Conservation (phyloP, 2,113 vertebrate species). For the Colossoma macropomum region DNA sequence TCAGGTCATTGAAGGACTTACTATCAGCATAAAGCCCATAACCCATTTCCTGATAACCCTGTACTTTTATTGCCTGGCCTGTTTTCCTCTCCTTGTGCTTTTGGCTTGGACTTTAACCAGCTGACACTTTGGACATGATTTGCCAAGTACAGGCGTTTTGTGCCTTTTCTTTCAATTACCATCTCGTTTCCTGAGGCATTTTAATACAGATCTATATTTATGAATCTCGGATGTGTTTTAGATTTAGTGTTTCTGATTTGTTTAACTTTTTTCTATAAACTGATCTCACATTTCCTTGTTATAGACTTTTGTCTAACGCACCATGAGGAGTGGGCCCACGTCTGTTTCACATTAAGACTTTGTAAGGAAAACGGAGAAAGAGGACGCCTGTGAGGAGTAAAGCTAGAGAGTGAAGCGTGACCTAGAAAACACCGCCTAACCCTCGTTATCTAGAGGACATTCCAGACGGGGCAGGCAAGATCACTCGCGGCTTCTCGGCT, state of each 20-base stretch:
- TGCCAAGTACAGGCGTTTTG: slow-evolving; percentile 8
- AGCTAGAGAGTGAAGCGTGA: slow-evolving; percentile 34
- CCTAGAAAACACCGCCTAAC: slow-evolving; percentile 48
- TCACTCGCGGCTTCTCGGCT: slow-evolving; percentile 30
- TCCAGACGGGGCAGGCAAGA: slow-evolving; percentile 42
- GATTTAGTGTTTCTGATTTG: neutral
- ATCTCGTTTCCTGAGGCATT: slow-evolving; percentile 10
- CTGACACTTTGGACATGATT: neutral
- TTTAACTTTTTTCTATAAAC: neutral
- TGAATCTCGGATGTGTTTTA: slow-evolving; percentile 32
- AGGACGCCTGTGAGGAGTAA: slow-evolving; percentile 27
- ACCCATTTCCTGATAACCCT: slow-evolving; percentile 12
- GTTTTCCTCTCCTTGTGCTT: slow-evolving; percentile 4
- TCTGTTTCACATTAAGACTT: slow-evolving; percentile 53
- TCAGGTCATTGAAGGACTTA: neutral
- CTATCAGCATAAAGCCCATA: neutral
- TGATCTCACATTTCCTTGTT: slow-evolving; percentile 5
- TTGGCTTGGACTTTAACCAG: slow-evolving; percentile 11
- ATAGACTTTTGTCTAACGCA: slow-evolving; percentile 27
- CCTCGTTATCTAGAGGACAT: slow-evolving; percentile 59
- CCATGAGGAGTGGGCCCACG: neutral
- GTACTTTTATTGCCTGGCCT: neutral
- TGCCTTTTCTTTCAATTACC: slow-evolving; percentile 21
- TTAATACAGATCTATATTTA: slow-evolving; percentile 46
- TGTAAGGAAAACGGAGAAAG: neutral